Evolutionary conservation across 2,888 invertebrate species (phyloP).

Genomic region (Autographa pulchrina): DNA sequence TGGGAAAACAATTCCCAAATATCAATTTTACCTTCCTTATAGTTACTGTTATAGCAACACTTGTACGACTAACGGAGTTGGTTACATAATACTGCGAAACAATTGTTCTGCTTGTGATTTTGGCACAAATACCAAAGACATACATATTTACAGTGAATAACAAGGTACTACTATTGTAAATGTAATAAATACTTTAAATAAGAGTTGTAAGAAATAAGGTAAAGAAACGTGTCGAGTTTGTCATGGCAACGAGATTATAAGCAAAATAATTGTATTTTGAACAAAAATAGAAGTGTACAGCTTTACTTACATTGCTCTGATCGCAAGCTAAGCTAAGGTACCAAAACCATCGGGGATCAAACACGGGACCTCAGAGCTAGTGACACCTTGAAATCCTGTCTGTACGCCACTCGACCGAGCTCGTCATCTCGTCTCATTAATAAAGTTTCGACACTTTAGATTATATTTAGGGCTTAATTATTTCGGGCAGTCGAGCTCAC

Average conservation of each 20-base stretch:
- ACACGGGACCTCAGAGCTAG: no score
- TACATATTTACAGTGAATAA: neutral
- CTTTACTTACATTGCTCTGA: no score
- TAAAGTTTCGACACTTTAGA: neutral
- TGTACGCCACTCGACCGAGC: no score
- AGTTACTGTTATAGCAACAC: constrained; percentile 10
- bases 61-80: neutral
- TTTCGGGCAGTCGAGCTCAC: neutral
- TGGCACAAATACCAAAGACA: neutral
- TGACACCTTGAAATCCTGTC: no score
- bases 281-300: no score
- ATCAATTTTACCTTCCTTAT: constrained; percentile 22
- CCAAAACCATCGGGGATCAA: no score
- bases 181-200: no score
- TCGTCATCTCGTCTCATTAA: neutral
- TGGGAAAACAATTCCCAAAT: constrained; percentile 24
- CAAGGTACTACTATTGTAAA: neutral
- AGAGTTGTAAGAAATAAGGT: no score
- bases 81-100: neutral
- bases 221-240: no score
- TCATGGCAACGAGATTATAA: no score
- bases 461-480: neutral
- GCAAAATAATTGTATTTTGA: no score
- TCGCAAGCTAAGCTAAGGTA: no score
- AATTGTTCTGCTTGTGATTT: neutral